Conservation (phyloP, 2,888 invertebrate species). For the Ashinkailepas kermadecensis region DNA sequence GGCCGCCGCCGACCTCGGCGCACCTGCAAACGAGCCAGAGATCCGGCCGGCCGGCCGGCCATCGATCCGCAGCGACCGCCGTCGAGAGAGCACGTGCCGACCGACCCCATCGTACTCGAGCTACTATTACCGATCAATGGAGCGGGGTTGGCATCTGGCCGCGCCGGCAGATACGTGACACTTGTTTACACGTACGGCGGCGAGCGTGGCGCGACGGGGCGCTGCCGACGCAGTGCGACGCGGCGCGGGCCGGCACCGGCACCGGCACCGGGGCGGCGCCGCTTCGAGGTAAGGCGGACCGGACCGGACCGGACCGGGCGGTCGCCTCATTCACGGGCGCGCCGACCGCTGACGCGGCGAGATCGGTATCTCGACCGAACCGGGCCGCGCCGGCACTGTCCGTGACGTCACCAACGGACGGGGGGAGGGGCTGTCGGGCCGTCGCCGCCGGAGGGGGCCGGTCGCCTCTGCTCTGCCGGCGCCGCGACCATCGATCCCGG, state of each 20-base stretch:
- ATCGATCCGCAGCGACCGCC: too few species aligned
- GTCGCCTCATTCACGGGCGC: conserved; percentile 61
- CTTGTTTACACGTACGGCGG: neutral
- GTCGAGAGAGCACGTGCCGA: too few species aligned
- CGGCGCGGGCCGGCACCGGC: too few species aligned
- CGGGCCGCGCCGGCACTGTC: conserved; percentile 63
- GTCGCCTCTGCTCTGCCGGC: conserved; percentile 93
- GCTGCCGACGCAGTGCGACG: too few species aligned
- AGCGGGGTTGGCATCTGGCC: too few species aligned
- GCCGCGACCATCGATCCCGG: conserved; percentile 65
- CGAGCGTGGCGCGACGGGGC: neutral
- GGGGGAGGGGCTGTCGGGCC: conserved; percentile 52
- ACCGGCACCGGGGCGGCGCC: neutral
- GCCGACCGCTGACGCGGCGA: conserved; percentile 69
- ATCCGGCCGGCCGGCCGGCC: too few species aligned
- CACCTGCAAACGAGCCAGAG: too few species aligned
- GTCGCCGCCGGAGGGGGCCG: conserved; percentile 82
- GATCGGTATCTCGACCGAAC: conserved; percentile 59
- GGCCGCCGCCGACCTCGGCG: too few species aligned
- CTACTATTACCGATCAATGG: too few species aligned
- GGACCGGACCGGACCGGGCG: conserved; percentile 22
- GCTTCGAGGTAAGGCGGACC: too few species aligned
- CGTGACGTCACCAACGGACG: conserved; percentile 64
- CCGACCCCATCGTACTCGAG: too few species aligned
- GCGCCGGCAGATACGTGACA: conserved; percentile 44